Percentiles rank a stretch among this genome's conserved stretches.
These are phyloP conservation scores for Sterna hirundo DNA, from an alignment of 2,113 vertebrate species.

Conservation along the genomic window DNA sequence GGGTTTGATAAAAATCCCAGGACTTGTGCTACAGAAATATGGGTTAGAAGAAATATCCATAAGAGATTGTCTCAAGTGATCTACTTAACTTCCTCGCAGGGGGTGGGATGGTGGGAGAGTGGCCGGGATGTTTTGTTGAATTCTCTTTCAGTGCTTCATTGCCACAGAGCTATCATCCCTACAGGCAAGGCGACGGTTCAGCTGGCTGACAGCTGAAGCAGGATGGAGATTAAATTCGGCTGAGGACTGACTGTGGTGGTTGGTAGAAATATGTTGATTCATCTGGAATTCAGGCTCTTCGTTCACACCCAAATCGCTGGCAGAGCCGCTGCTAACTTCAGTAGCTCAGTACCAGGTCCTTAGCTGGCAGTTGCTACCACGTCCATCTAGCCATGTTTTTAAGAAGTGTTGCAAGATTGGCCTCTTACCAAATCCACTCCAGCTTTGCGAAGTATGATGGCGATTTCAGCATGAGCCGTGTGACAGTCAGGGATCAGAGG, in stretches of 20 bases:
- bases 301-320: neutral
- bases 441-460: neutral
- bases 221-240: neutral
- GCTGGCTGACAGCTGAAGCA: constrained; percentile 36
- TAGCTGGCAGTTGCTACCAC: neutral
- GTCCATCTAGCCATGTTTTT: neutral
- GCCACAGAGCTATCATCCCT: neutral
- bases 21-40: neutral
- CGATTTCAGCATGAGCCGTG: neutral
- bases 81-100: neutral
- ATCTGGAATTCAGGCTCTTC: neutral
- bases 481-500: neutral
- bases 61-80: neutral
- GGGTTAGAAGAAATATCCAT: neutral
- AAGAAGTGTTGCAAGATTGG: neutral
- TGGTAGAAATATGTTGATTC: neutral
- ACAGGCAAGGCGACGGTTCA: neutral
- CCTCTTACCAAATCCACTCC: neutral
- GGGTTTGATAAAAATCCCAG: neutral
- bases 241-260: neutral
- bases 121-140: neutral
- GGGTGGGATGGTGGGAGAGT: neutral
- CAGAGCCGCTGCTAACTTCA: neutral
- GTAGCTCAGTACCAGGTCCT: neutral
- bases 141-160: neutral